Percentiles rank a stretch among this genome's conserved stretches.
These are phyloP conservation scores for Sceloporus tristichus DNA, from an alignment of 2,113 vertebrate genomes.

Conservation along the genomic window DNA sequence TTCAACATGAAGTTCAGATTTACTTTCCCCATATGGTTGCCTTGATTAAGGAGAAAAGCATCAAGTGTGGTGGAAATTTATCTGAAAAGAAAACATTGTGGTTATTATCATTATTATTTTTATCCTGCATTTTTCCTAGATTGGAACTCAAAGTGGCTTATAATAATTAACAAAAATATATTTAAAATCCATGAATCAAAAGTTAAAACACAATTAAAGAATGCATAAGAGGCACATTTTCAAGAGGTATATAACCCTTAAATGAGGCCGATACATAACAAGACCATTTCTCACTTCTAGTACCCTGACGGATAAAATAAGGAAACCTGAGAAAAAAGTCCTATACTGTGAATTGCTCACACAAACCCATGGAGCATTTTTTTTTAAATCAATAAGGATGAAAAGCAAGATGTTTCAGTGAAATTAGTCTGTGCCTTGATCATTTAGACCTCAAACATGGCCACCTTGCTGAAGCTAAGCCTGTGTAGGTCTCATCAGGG, in stretches of 20 bases:
- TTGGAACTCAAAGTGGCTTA: too few species aligned
- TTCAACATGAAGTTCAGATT: conserved; percentile 1
- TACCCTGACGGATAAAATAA: background rate
- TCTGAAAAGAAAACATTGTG: background rate
- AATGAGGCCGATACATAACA: background rate
- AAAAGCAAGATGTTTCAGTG: background rate
- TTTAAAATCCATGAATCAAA: too few species aligned
- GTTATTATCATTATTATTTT: too few species aligned
- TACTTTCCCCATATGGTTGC: background rate
- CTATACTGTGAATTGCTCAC: background rate
- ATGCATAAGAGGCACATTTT: background rate
- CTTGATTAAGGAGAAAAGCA: background rate
- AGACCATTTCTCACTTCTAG: background rate
- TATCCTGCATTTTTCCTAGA: too few species aligned
- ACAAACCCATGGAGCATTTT: background rate
- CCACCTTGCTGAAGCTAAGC: background rate
- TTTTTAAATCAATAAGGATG: background rate
- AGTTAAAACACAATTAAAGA: background rate
- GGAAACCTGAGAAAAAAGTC: background rate
- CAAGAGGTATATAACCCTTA: background rate
- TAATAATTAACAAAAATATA: too few species aligned
- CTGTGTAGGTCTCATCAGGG: background rate
- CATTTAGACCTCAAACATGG: background rate
- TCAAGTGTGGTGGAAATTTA: background rate
- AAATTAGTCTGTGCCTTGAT: background rate